Conservation (phyloP, 2,797 vertebrate genomes). For the Pterois miles region DNA sequence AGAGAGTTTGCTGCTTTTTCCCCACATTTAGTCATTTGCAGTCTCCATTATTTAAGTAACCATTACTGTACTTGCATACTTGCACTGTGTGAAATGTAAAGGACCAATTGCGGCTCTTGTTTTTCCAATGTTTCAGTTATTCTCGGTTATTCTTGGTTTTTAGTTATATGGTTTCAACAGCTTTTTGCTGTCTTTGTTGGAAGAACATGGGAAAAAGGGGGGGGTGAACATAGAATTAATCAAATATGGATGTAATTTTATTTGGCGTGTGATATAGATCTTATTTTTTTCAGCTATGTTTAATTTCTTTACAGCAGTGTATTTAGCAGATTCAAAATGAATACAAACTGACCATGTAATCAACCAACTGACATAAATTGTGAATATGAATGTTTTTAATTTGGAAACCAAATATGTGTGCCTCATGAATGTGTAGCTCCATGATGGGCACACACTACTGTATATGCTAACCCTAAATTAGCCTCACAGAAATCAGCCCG, state of each 20-base stretch:
- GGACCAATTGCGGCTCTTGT: slow-evolving; percentile 37
- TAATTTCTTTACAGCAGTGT: background rate
- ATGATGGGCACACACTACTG: slow-evolving; percentile 57
- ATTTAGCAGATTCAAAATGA: slow-evolving; percentile 15
- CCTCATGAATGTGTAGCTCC: slow-evolving; percentile 58
- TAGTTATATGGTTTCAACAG: slow-evolving; percentile 25
- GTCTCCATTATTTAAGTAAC: slow-evolving; percentile 22
- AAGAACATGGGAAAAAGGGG: slow-evolving; percentile 9
- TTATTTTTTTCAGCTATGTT: slow-evolving; percentile 4
- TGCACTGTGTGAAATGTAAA: slow-evolving; percentile 47
- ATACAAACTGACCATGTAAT: slow-evolving; percentile 12
- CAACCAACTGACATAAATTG: background rate
- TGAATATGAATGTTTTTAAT: background rate
- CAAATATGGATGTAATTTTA: slow-evolving; percentile 34
- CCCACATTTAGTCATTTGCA: slow-evolving; percentile 7
- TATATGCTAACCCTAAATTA: background rate
- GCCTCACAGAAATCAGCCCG: background rate
- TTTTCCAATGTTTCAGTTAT: slow-evolving; percentile 28
- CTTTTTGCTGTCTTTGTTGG: slow-evolving; percentile 30
- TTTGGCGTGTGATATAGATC: slow-evolving; percentile 26
- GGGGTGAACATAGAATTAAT: slow-evolving; percentile 8
- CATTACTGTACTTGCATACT: slow-evolving; percentile 16
- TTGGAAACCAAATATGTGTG: slow-evolving; percentile 45
- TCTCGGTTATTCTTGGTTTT: slow-evolving; percentile 27
- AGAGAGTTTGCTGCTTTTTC: slow-evolving; percentile 2